Evolutionary conservation across 1,140 invertebrate species (phyloP).

Genomic region (Heliconius hermathena): DNA sequence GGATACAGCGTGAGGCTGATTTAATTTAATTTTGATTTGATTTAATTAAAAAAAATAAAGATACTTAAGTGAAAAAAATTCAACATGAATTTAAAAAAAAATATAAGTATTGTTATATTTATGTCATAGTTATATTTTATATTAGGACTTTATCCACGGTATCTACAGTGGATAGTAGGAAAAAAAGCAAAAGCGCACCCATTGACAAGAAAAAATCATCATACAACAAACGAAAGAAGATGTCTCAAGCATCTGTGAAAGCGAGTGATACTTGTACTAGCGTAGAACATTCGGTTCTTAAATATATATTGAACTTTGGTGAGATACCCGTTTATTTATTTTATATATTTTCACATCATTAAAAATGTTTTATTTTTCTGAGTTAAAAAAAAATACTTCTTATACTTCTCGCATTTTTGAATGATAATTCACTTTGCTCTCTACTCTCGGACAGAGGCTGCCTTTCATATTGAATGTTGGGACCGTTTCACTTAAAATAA

Average conservation of each 20-base stretch:
- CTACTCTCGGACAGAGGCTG: not conserved
- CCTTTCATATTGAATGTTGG: no score
- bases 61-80: no score
- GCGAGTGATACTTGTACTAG: slow-evolving; percentile 46
- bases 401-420: not conserved
- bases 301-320: slow-evolving; percentile 73
- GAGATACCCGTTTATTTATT: slow-evolving; percentile 12
- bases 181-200: slow-evolving; percentile 60
- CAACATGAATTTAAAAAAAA: no score
- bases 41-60: no score
- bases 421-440: not conserved
- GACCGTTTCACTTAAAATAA: no score
- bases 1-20: no score
- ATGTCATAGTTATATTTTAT: not conserved
- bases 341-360: not conserved
- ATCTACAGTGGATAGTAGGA: slow-evolving; percentile 59
- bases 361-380: no score
- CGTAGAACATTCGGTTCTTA: slow-evolving; percentile 53
- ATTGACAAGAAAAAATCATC: slow-evolving; percentile 53
- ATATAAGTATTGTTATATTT: not conserved
- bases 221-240: slow-evolving; percentile 52
- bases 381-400: no score
- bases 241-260: slow-evolving; percentile 53
- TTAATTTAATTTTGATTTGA: no score
- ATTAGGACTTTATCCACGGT: slow-evolving; percentile 55